Evolutionary conservation across 2,888 invertebrate species (phyloP).

Genomic region (Macropis europaea): DNA sequence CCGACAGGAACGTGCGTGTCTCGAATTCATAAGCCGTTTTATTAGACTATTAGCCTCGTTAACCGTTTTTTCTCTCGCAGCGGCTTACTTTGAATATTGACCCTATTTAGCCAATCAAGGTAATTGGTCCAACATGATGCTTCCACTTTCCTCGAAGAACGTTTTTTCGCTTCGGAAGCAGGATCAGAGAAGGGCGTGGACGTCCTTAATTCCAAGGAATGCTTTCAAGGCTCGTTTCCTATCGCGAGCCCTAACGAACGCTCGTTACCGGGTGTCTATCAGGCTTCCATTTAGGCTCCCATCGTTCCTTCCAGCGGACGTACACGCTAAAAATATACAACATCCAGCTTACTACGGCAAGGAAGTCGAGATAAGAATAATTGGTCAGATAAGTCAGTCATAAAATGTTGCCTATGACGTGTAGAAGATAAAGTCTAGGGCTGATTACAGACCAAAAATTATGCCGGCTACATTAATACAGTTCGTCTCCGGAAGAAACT

Average conservation of each 20-base stretch:
- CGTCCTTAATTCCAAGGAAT: conserved; percentile 29
- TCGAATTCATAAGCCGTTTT: conserved; percentile 50
- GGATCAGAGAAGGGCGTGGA: conserved; percentile 24
- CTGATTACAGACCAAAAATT: too few species aligned
- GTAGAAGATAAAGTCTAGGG: conserved; percentile 1
- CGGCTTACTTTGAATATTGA: conserved; percentile 38
- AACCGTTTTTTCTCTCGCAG: conserved; percentile 7
- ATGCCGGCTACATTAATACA: too few species aligned
- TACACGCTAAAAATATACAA: too few species aligned
- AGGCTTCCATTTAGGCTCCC: background rate
- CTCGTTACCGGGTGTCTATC: conserved; percentile 41
- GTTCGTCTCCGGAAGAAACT: too few species aligned
- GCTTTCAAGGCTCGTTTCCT: conserved; percentile 22
- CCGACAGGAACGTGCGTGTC: conserved; percentile 41
- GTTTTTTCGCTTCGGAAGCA: background rate
- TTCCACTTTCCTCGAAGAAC: conserved; percentile 10
- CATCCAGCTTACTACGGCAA: background rate
- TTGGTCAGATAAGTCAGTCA: conserved; percentile 3
- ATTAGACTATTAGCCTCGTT: conserved; percentile 48
- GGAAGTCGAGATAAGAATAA: background rate
- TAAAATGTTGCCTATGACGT: background rate
- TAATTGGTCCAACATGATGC: conserved; percentile 29
- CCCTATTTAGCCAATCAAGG: conserved; percentile 43
- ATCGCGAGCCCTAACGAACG: background rate
- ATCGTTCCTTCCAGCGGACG: conserved; percentile 9